Conservation (phyloP, 2,888 invertebrate species). For the Fragum whitleyi region DNA sequence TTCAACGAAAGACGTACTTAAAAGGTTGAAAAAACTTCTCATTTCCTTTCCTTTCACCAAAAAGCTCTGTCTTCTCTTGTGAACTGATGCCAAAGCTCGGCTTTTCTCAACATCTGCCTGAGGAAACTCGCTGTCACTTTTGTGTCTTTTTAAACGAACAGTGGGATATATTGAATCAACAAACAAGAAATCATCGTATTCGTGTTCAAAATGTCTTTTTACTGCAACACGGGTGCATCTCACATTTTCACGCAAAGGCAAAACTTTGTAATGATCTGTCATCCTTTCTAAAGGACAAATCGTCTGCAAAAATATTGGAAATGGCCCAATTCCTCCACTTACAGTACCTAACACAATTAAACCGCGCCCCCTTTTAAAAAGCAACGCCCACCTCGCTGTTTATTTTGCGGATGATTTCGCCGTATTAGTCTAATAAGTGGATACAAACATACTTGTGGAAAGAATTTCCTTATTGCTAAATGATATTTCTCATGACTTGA, state of each 20-base stretch:
- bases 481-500: no score
- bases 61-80: constrained; percentile 66
- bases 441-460: no score
- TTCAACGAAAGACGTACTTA: constrained; percentile 63
- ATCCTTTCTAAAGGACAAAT: background rate
- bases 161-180: constrained; percentile 18
- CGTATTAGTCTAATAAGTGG: no score
- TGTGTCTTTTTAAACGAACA: constrained; percentile 13
- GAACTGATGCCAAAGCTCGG: background rate
- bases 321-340: no score
- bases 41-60: constrained; percentile 79
- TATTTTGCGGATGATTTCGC: no score
- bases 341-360: no score
- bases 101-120: constrained; percentile 3
- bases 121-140: constrained; percentile 15
- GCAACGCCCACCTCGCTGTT: no score
- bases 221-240: constrained; percentile 31
- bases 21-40: constrained; percentile 78
- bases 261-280: constrained; percentile 11
- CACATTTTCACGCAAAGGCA: constrained; percentile 10
- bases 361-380: background rate
- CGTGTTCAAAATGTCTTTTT: constrained; percentile 60
- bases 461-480: no score
- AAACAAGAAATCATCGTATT: constrained; percentile 57
- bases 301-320: constrained; percentile 13